Percentiles rank a stretch among this genome's conserved stretches.
phyloP scores from a whole-genome alignment of 2,888 invertebrate genomes.

The Macropis europaea region DNA sequence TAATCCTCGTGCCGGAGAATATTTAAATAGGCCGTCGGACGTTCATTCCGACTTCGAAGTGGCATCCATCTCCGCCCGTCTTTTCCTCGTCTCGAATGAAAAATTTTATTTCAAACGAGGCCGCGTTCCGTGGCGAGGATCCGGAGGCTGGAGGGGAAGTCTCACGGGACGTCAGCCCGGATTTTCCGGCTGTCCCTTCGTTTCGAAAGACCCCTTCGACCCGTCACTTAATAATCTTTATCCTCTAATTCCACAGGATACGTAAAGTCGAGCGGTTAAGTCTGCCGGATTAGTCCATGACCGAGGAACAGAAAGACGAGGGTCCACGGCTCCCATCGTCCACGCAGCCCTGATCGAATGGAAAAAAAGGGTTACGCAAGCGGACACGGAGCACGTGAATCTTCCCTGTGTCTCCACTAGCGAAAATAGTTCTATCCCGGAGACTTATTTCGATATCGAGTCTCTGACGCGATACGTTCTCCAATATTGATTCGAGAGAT shows the following conservation, averaged over 20 bases:
- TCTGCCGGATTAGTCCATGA: conserved; percentile 63
- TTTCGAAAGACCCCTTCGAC: conserved; percentile 61
- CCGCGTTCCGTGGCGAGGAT: conserved; percentile 9
- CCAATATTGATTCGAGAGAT: conserved; percentile 32
- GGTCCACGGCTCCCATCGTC: conserved; percentile 24
- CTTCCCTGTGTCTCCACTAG: neutral
- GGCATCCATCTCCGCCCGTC: neutral
- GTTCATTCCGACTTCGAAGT: conserved; percentile 7
- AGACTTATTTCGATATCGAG: conserved; percentile 26
- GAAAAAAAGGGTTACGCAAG: conserved; percentile 22
- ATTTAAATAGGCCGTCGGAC: conserved; percentile 18
- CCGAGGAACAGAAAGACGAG: conserved; percentile 57
- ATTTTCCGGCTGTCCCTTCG: conserved; percentile 63
- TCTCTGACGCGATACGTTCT: conserved; percentile 22
- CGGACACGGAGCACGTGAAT: conserved; percentile 17
- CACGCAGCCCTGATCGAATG: neutral
- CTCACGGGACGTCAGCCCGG: conserved; percentile 54
- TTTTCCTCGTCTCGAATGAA: neutral
- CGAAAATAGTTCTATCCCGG: conserved; percentile 24
- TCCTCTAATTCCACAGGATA: conserved; percentile 68
- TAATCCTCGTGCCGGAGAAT: neutral
- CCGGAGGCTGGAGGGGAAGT: conserved; percentile 8
- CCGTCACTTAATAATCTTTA: conserved; percentile 73
- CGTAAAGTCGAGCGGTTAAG: conserved; percentile 69
- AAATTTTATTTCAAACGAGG: conserved; percentile 22